Base-by-base conservation (phyloP, 2,888 invertebrate species). In the Xanthia icteritia region DNA sequence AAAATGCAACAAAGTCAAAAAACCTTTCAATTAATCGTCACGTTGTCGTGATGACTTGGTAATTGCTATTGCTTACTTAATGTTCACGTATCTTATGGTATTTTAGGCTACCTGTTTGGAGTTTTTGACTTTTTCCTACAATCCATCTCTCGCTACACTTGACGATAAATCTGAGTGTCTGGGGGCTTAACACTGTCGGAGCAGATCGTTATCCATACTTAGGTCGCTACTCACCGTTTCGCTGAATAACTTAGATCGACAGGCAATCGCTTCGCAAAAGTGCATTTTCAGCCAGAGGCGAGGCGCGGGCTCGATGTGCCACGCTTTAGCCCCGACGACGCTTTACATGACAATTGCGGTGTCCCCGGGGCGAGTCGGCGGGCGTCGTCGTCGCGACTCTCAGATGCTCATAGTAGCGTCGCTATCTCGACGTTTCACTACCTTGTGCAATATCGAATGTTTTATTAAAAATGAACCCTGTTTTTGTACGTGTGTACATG, bases 281-380 rank as follows among this genome's bases (percentile, higher is more conserved):
- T 96, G 96, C 95, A 96, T 95, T 96, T 96, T 94, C 93, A 92
- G 95, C 96, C 95, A 86, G 92, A 92, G 96, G 96, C 95, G 91
- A 91, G 89, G 89, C 90, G 89, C 89, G 87, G 89, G 89, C 90
- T 88, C 92, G 90, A 90, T 89, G 90, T 91, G 91, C 90, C 91
- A 89, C 92, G 91, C 90, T 93, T 90, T 90, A 90, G 90, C 90
- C 90, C 91, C 90, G 92, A 92, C 92, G 91, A 92, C 93, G 93
- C 93, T 96, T 95, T 95, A 95, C 95, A 96, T 96, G 95, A 95
- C 95, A 96, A 96, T 96, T 94, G 94, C 93, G 86, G 93, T 90
- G 93, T 94, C 95, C 94, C 95, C 89, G 88, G 91, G 95, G 94
- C 93, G 89, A 87, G n/a, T n/a, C n/a, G n/a, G n/a, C n/a, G n/a